Conservation (phyloP, 2,888 invertebrate genomes). For the Sicus ferrugineus region DNA sequence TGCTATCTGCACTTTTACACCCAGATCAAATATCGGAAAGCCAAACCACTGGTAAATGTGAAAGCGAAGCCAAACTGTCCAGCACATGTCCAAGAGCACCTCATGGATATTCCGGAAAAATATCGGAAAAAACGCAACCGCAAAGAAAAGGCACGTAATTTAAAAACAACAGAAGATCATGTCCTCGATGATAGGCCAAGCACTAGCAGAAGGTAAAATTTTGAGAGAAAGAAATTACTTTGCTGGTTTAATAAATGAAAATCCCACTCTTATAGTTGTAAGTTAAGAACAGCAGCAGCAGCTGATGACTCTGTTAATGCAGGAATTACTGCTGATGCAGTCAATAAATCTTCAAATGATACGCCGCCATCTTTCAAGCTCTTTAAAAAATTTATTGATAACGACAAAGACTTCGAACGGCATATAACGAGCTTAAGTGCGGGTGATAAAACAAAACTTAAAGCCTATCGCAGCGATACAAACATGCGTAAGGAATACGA, state of each 20-base stretch:
- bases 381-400: slow-evolving; percentile 16
- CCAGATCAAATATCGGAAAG: neutral
- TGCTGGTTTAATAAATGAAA: neutral
- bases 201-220: slow-evolving; percentile 12
- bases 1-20: slow-evolving; percentile 12
- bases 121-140: neutral
- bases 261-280: neutral
- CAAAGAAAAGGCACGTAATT: neutral
- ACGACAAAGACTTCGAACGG: slow-evolving; percentile 7
- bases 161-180: neutral
- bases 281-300: neutral
- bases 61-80: slow-evolving; percentile 4
- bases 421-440: neutral
- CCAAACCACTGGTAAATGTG: neutral
- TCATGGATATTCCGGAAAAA: slow-evolving; percentile 9
- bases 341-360: neutral
- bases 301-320: neutral
- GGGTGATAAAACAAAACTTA: neutral
- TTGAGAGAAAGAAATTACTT: neutral
- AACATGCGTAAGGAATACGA: neutral
- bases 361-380: neutral
- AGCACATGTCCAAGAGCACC: neutral
- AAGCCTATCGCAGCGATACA: neutral
- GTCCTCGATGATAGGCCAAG: neutral
- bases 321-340: too few species aligned